Evolutionary conservation across 2,113 vertebrate genomes (phyloP).

Genomic region (Myiozetetes cayanensis): DNA sequence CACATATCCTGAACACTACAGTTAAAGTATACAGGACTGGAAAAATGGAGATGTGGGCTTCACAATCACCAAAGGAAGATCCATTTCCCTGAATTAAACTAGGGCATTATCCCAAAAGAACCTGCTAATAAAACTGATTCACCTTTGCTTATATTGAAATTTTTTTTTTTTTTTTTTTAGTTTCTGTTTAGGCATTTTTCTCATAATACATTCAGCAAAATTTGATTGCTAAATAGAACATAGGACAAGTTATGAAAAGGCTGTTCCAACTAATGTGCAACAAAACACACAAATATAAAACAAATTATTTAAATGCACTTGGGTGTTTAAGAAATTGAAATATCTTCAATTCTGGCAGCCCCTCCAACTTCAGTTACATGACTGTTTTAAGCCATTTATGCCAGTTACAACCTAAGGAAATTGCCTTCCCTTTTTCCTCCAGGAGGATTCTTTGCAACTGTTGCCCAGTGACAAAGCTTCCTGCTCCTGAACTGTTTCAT

Average conservation of each 20-base stretch:
- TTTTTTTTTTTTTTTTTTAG: too few relatives aligned
- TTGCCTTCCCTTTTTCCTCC: background rate
- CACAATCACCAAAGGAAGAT: background rate
- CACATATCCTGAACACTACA: rapidly evolving
- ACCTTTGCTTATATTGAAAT: background rate
- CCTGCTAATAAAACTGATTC: background rate
- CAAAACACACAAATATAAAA: background rate
- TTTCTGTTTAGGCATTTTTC: background rate
- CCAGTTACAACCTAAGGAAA: background rate
- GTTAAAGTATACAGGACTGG: background rate
- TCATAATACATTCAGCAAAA: background rate
- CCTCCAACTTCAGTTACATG: background rate
- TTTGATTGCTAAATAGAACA: background rate
- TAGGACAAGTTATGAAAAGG: background rate
- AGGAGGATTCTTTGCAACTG: background rate
- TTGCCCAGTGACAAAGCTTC: background rate
- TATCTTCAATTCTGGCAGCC: background rate
- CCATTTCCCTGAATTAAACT: background rate
- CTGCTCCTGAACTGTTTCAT: background rate
- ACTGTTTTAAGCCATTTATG: background rate
- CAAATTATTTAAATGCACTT: background rate
- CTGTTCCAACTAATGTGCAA: background rate
- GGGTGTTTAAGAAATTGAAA: background rate
- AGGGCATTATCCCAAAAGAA: background rate
- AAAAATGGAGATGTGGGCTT: background rate